These are phyloP conservation scores for Bubo blakistoni DNA, from an alignment of 2,113 vertebrate species.

Conservation along the genomic window DNA sequence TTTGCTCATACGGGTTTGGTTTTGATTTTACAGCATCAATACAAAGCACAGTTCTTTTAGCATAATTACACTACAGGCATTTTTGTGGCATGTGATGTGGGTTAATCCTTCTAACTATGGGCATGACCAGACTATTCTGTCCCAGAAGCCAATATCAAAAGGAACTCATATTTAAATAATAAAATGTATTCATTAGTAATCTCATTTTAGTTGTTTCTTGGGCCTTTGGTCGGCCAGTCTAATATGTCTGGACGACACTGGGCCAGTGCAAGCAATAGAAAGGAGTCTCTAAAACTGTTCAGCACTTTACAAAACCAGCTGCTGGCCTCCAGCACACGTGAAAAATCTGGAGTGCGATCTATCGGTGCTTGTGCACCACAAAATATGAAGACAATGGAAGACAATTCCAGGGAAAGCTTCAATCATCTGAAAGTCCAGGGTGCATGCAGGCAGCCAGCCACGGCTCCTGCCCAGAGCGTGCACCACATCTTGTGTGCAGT, in stretches of 20 bases:
- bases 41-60: neutral
- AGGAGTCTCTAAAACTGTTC: neutral
- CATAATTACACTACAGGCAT: neutral
- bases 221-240: neutral
- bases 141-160: neutral
- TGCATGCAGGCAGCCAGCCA: neutral
- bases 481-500: neutral
- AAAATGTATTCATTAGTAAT: neutral
- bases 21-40: neutral
- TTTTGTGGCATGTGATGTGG: neutral
- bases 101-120: neutral
- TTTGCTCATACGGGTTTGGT: neutral
- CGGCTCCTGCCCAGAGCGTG: accelerated
- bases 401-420: neutral
- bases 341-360: neutral
- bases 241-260: neutral
- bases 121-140: neutral
- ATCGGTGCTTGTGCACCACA: neutral
- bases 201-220: neutral
- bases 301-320: neutral
- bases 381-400: neutral
- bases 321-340: neutral
- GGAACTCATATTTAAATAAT: neutral
- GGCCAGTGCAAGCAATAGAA: neutral
- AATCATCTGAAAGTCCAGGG: neutral